phyloP scores from a whole-genome alignment of 1,140 invertebrate genomes.

The Holcopasites calliopsidis region DNA sequence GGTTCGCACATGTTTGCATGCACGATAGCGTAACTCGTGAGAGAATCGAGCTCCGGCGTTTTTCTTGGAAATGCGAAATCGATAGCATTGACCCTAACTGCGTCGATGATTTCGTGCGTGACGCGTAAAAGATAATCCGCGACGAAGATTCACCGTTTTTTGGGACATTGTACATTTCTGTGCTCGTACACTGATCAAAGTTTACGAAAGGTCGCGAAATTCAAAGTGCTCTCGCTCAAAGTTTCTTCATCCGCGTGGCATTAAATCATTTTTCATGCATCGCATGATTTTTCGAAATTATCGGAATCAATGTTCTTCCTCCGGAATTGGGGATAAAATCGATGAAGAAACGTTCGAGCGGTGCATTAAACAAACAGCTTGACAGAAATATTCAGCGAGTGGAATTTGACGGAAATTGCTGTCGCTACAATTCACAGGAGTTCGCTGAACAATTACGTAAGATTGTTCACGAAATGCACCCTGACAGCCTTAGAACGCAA shows the following conservation, averaged over 20 bases:
- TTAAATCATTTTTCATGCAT: not conserved
- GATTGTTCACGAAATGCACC: conserved; percentile 42
- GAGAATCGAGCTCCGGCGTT: not conserved
- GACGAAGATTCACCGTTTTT: not conserved
- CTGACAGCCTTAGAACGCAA: conserved; percentile 53
- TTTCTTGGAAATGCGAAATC: conserved; percentile 15
- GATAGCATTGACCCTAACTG: conserved; percentile 16
- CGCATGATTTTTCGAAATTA: not conserved
- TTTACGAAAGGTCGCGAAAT: too few species aligned
- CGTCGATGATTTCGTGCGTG: conserved; percentile 2
- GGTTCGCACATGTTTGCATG: too few species aligned
- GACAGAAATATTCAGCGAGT: not conserved
- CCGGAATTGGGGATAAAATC: too few species aligned
- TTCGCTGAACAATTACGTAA: conserved; percentile 57
- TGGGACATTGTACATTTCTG: not conserved
- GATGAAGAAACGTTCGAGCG: too few species aligned
- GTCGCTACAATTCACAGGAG: conserved; percentile 53
- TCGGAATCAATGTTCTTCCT: too few species aligned
- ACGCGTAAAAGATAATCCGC: not conserved
- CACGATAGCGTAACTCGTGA: not conserved
- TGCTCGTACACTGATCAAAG: too few species aligned
- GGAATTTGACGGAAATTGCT: not conserved
- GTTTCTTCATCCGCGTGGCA: too few species aligned
- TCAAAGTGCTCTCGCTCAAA: too few species aligned
- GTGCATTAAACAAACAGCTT: not conserved